Evolutionary conservation across 2,888 invertebrate genomes (phyloP).

Genomic region (Eurois occulta): DNA sequence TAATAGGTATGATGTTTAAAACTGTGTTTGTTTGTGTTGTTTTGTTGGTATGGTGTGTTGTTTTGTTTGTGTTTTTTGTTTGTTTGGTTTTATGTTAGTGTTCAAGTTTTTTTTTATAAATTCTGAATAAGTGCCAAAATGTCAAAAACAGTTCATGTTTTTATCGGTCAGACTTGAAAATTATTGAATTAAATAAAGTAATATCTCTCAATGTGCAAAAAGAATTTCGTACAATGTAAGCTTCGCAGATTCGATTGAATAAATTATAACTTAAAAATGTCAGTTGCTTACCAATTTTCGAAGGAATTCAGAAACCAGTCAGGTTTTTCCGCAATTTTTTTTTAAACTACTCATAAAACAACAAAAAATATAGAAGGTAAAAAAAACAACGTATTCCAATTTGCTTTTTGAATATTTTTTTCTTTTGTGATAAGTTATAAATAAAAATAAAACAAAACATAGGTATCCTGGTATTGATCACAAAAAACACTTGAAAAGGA

Average conservation of each 20-base stretch:
- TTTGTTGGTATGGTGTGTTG: no score
- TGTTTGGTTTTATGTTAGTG: no score
- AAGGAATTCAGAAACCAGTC: background rate
- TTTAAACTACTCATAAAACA: background rate
- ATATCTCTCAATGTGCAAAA: background rate
- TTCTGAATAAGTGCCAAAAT: no score
- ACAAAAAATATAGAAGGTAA: background rate
- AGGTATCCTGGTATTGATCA: background rate
- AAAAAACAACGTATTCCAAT: background rate
- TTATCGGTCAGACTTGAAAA: background rate
- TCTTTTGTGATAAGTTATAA: background rate
- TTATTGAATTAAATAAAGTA: background rate
- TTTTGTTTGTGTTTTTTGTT: no score
- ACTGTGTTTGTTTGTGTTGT: no score
- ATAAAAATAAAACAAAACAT: background rate
- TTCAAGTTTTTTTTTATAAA: no score
- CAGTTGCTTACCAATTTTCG: background rate
- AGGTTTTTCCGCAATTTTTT: background rate
- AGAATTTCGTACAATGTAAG: background rate
- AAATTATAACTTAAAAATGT: slow-evolving; percentile 1
- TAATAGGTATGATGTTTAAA: no score
- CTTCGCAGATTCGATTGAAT: background rate
- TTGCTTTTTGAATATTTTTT: background rate
- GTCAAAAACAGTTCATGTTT: background rate
- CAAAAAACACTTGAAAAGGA: background rate